Conservation (phyloP, 2,888 invertebrate species). For the Apodemia mormo region DNA sequence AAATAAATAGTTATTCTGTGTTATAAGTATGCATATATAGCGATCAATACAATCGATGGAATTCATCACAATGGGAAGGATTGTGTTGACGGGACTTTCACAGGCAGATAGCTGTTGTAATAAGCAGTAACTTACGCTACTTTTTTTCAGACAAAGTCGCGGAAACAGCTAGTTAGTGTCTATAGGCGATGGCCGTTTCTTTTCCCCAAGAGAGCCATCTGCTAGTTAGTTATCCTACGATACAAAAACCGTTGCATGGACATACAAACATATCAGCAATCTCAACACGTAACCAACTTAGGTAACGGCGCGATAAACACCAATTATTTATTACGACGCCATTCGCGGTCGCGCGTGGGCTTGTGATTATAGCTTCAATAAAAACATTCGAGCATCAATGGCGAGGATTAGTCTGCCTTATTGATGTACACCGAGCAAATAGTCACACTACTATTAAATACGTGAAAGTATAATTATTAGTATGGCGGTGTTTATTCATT, state of each 20-base stretch:
- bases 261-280: slow-evolving; percentile 3
- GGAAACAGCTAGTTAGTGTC: no score
- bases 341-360: slow-evolving; percentile 5
- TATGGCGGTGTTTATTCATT: neutral
- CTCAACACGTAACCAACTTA: neutral
- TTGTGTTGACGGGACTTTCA: no score
- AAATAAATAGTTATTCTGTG: no score
- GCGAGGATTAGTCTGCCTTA: neutral
- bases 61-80: no score
- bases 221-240: neutral
- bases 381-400: neutral
- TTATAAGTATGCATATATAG: no score
- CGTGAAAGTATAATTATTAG: neutral
- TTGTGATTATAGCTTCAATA: neutral
- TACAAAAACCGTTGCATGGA: neutral
- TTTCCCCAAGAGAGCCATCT: no score
- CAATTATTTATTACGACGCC: slow-evolving; percentile 8
- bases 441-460: neutral
- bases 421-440: neutral
- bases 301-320: neutral
- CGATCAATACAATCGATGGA: no score
- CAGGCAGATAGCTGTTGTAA: no score
- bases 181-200: no score
- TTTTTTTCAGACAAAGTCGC: no score
- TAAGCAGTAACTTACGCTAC: no score